Evolutionary conservation across 2,113 vertebrate genomes (phyloP).

Genomic region (Oreochromis aureus): DNA sequence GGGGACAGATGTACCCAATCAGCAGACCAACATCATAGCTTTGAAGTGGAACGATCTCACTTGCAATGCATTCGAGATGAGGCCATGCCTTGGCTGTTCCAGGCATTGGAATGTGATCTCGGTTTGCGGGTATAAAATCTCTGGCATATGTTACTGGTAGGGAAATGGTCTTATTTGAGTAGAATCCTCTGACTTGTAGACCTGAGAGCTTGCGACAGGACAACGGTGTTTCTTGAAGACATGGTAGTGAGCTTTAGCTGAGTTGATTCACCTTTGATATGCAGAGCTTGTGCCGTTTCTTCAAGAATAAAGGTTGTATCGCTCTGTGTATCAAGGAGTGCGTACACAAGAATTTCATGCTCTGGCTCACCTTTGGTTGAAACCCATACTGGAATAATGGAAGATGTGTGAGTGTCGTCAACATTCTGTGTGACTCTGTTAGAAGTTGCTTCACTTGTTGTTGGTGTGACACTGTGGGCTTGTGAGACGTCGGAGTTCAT

Average conservation of each 20-base stretch:
- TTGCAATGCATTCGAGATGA: accelerated
- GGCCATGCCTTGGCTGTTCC: accelerated
- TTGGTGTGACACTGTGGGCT: too few species aligned
- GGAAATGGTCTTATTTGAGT: not conserved
- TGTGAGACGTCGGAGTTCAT: too few species aligned
- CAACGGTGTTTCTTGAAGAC: not conserved
- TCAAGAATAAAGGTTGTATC: accelerated
- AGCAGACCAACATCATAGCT: not conserved
- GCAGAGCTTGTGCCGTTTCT: accelerated
- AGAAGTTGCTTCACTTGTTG: too few species aligned
- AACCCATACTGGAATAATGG: too few species aligned
- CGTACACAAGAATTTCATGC: not conserved
- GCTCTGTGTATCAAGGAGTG: not conserved
- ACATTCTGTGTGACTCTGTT: too few species aligned
- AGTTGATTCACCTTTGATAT: accelerated
- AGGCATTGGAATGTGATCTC: not conserved
- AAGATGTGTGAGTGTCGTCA: not conserved
- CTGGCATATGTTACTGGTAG: too few species aligned
- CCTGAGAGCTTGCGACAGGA: accelerated
- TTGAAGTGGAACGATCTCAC: not conserved
- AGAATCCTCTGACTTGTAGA: not conserved
- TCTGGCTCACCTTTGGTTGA: too few species aligned
- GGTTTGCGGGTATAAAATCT: not conserved
- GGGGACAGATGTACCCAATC: not conserved
- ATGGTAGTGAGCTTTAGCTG: not conserved